Conservation (phyloP, 2,888 invertebrate genomes). For the Temnothorax ravouxi region DNA sequence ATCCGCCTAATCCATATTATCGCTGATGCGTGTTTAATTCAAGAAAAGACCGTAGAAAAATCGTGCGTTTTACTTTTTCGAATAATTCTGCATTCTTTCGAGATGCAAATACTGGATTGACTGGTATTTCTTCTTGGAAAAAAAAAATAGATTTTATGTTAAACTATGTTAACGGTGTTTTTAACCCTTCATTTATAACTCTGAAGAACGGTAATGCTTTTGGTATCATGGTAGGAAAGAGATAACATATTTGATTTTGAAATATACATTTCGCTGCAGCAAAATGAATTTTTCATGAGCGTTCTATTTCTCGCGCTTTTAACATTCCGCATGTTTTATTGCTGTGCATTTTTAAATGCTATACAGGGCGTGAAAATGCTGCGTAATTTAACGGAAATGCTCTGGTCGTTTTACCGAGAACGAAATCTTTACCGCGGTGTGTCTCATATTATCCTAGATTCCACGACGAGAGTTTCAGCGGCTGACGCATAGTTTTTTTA, state of each 20-base stretch:
- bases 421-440: conserved; percentile 7
- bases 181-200: background rate
- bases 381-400: conserved; percentile 13
- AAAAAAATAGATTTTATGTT: background rate
- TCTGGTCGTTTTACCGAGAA: conserved; percentile 11
- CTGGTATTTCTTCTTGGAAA: background rate
- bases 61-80: background rate
- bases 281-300: conserved; percentile 12
- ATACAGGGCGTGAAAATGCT: conserved; percentile 11
- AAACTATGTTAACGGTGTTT: background rate
- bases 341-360: conserved; percentile 11
- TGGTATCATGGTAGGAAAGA: background rate
- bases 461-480: background rate
- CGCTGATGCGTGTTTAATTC: background rate
- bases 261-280: background rate
- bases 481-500: background rate
- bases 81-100: conserved; percentile 4
- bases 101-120: conserved; percentile 1
- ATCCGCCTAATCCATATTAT: background rate
- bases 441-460: conserved; percentile 38
- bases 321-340: background rate
- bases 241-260: background rate
- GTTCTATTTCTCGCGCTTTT: background rate
- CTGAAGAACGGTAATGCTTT: background rate
- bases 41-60: conserved; percentile 13